Base-by-base conservation (phyloP, 1,140 invertebrate species). In the Periplaneta americana region DNA sequence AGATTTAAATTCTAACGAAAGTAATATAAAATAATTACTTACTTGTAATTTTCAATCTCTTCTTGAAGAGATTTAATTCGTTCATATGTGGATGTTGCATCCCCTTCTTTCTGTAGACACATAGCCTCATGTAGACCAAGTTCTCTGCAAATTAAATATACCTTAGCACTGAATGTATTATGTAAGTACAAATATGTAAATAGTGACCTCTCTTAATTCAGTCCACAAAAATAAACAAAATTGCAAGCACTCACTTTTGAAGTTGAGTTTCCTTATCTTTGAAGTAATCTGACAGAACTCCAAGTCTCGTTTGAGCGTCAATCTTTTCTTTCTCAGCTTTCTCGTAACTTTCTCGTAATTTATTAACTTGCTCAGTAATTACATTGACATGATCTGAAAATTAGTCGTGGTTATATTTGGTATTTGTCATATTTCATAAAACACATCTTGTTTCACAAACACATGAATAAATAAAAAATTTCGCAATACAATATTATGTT, bases 221-320 rank as follows among this genome's bases (percentile, higher is more conserved):
- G 37, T 66, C 48, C 18, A 76, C n/a, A n/a, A n/a, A n/a, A n/a
- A n/a, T 28, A n/a, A n/a, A n/a, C n/a, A n/a, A n/a, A n/a, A n/a
- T n/a, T n/a, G n/a, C n/a, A n/a, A 48, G 5, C 17, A 86, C 87
- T 89, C 89, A 95, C 95, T 95, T 96, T 87, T 96, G 93, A 34
- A 96, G 88, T 87, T 97, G 93, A 31, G 92, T 90, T 89, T 98
- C 96, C 85, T 96, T 95, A 83, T 97, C 95, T 85, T 96, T 94
- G 88, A 98, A 98, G 86, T 97, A 97, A 85, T 94, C 94, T 0
- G 94, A 94, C 37, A 98, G 88, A 10, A 97, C 96, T 87, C 96
- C 93, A 0, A 98, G 90, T 84, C 95, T 92, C 0, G 95, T 97
- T 84, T 94, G 91, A 1, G 95, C 94, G 86, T 97, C 95, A 28